phyloP scores from a whole-genome alignment of 2,113 vertebrate genomes.

The Petrocephalus microphthalmus region DNA sequence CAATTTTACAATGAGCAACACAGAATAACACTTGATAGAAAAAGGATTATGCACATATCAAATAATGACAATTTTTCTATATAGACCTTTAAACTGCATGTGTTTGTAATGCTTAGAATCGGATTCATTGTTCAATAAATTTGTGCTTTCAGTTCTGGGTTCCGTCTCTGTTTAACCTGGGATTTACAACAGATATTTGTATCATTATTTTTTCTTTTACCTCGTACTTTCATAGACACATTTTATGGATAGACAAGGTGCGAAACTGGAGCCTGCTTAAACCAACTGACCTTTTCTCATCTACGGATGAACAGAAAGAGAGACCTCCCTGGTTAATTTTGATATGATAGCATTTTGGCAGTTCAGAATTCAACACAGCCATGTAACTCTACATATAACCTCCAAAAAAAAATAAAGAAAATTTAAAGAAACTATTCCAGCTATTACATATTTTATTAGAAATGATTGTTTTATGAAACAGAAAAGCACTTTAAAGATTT shows the following conservation, averaged over 20 bases:
- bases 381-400: conserved; percentile 21
- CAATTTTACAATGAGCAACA: neutral
- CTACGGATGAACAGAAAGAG: conserved; percentile 21
- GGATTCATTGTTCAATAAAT: conserved; percentile 6
- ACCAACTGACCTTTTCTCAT: neutral
- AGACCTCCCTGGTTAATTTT: conserved; percentile 47
- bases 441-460: conserved; percentile 82
- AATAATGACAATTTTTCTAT: neutral
- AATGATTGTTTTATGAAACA: conserved; percentile 80
- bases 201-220: neutral
- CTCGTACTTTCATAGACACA: conserved; percentile 1
- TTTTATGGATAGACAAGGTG: conserved; percentile 8
- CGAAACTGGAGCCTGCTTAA: conserved; percentile 8
- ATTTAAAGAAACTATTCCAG: conserved; percentile 72
- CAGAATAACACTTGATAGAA: neutral
- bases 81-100: neutral
- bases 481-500: conserved; percentile 46
- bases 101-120: conserved; percentile 9
- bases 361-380: conserved; percentile 44
- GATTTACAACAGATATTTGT: neutral
- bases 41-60: conserved; percentile 5
- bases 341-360: conserved; percentile 49
- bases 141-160: conserved; percentile 43
- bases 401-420: conserved; percentile 35
- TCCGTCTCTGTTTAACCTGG: neutral